phyloP scores from a whole-genome alignment of 2,888 invertebrate genomes.

The Neria commutata region DNA sequence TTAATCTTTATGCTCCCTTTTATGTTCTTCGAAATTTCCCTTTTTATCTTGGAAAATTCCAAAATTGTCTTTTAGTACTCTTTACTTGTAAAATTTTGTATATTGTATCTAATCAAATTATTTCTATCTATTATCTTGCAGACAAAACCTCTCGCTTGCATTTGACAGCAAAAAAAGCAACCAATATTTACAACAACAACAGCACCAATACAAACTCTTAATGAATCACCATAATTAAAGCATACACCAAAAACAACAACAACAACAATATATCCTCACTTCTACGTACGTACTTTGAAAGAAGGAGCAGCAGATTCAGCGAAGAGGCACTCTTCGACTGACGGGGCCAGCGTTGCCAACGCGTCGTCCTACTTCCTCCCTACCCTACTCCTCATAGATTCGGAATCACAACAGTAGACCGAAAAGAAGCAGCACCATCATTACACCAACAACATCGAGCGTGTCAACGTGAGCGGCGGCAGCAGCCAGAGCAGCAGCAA shows the following conservation, averaged over 20 bases:
- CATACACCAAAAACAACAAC: neutral
- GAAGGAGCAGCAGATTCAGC: conserved; percentile 22
- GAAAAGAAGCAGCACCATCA: conserved; percentile 22
- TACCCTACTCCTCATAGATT: neutral
- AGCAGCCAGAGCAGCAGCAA: conserved; percentile 28
- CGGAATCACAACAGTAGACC: neutral
- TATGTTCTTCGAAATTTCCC: too few relatives aligned
- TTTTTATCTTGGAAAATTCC: too few relatives aligned
- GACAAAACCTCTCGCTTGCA: neutral
- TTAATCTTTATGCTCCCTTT: too few relatives aligned
- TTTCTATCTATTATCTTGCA: neutral
- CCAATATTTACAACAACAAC: neutral
- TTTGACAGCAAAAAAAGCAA: neutral
- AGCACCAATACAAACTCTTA: conserved; percentile 1
- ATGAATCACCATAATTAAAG: conserved; percentile 20
- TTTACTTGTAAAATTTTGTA: neutral
- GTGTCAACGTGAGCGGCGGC: conserved; percentile 11
- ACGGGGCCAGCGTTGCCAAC: neutral
- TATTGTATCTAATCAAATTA: neutral
- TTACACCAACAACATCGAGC: too few relatives aligned
- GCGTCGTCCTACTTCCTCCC: neutral
- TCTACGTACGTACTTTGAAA: conserved; percentile 5
- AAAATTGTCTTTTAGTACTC: too few relatives aligned
- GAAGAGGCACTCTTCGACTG: too few relatives aligned
- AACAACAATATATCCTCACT: too few relatives aligned